Base-by-base conservation (phyloP, 2,888 invertebrate genomes). In the Norana najaformis region DNA sequence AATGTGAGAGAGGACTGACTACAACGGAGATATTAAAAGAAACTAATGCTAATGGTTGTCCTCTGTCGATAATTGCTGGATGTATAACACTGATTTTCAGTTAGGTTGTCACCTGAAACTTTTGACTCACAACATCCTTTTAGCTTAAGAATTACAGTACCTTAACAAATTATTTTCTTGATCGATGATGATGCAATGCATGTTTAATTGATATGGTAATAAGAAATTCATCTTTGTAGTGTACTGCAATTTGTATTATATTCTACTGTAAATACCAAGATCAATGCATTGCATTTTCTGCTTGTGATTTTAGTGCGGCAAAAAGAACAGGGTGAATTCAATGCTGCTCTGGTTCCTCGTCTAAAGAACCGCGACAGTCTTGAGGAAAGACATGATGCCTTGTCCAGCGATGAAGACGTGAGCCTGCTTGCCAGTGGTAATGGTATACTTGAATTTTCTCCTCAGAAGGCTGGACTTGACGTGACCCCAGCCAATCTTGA, bases 391-490 rank as follows among this genome's bases (percentile, higher is more conserved):
- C 88, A 93, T 91, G 90, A 93, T 92, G 92, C 93, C 34, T 88
- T 92, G 91, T 94, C 37, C 20, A 89, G 90, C 36, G 90, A 90
- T 37, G 94, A 95, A 41, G 94, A 94, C 35, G 91, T 94, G 34
- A 91, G 92, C 20, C 90, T 91, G 88, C 93, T 94, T 6, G 94
- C 94, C 89, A 94, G 95, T 90, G 95, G 95, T 18, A 93, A 93
- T n/a, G 95, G 95, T 35, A 95, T 95, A 83, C 93, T 98, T 90
- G 97, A 98, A 95, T 97, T 98, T 95, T 96, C 97, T 38, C 97
- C 98, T 0, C 97, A 97, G 92, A 97, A 97, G 94, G 97, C 97
- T 0, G 97, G 97, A 0, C 97, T 96, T 93, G 97, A 98, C 94
- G 97, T 97, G 90, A 97, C 97, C 2, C 97, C 97, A 0, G 96